Evolutionary conservation across 2,113 vertebrate genomes (phyloP), one percentile per base, ranked within the genome.

Genomic region (Panthera tigris): DNA sequence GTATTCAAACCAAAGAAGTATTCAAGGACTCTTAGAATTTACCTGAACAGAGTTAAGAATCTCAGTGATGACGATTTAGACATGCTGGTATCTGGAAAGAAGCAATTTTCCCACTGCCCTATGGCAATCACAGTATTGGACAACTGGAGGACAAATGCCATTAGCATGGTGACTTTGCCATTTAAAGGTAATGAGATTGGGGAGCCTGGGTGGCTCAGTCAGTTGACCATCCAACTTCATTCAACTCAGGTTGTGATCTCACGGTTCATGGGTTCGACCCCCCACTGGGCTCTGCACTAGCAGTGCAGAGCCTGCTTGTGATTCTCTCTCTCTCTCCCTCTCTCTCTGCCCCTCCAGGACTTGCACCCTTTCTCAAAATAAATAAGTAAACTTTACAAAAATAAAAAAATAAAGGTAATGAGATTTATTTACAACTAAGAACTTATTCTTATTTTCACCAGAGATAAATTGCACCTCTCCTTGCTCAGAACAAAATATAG

Each of bases 381-480:
- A 61, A 50, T 50, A 50, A 14, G 57, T 61, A 15, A 61, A 23
- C 57, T 61, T 61, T 21, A 6, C 23, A 61, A 9, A 23, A 57
- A 21, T 57, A 21, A 57, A 16, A 45, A 45, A 45, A 45, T 73
- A 83, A 96, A 97, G 73, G 93, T 81, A 74, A 50, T 36, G 80
- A 97, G 73, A 89, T 71, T 66, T 52, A 57, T 63, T 97, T 91
- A 89, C 45, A 91, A 92, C 74, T 65, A 82, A 91, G 73, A 68
- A 81, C n/a, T 74, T 76, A 50, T 21, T 79, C 45, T 89, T 81
- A 78, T 76, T 95, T 95, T 96, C 39, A 68, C 45, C 57, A 97
- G 89, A 95, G 96, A 94, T 48, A 95, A 89, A 57, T 23, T 25
- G n/a, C 27, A 73, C 79, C 33, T 93, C 61, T 82, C 39, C 31